phyloP scores from a whole-genome alignment of 2,797 vertebrate genomes.

The Ciconia nigra region DNA sequence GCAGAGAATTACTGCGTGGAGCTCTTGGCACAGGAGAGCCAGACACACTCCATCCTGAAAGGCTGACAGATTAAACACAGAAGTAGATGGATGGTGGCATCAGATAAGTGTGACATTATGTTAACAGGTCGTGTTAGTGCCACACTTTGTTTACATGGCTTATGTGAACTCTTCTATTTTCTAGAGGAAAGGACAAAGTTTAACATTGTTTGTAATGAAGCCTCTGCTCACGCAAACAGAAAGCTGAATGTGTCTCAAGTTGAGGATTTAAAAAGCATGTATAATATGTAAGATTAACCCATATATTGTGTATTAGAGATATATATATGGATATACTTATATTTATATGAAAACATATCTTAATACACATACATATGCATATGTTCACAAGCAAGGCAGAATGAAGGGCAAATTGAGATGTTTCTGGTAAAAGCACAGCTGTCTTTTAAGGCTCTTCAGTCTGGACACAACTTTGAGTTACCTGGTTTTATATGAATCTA shows the following conservation, averaged over 20 bases:
- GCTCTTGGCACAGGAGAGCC: neutral
- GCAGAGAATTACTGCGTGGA: neutral
- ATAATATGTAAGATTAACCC: neutral
- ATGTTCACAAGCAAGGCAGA: neutral
- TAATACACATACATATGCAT: neutral
- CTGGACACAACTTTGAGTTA: neutral
- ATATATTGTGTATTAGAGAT: neutral
- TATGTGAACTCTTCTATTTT: neutral
- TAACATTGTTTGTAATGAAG: neutral
- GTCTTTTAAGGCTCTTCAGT: neutral
- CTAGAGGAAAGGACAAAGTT: neutral
- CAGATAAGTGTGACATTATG: neutral
- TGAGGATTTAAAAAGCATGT: neutral
- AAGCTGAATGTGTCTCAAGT: neutral
- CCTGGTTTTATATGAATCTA: neutral
- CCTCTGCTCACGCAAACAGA: neutral
- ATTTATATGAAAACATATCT: neutral
- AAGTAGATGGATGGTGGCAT: neutral
- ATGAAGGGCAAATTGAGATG: neutral
- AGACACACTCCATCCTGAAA: neutral
- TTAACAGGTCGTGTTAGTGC: neutral
- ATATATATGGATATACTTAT: neutral
- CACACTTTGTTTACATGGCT: neutral
- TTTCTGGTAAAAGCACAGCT: neutral
- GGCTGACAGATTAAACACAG: neutral